Percentiles rank a stretch among this genome's conserved stretches.
phyloP scores from a whole-genome alignment of 2,888 invertebrate genomes.

The Griposia aprilina region DNA sequence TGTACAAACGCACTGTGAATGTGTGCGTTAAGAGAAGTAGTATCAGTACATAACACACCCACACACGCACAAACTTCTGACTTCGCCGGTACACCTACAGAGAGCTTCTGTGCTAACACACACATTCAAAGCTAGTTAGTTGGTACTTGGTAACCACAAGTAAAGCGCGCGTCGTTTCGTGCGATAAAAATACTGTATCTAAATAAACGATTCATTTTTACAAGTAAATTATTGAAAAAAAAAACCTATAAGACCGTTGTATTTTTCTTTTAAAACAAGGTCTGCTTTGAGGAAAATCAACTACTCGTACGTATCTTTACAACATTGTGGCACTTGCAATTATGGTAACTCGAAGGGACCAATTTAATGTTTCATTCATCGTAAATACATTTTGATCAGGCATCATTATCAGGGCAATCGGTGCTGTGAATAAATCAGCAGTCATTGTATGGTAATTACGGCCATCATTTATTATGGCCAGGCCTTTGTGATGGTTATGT shows the following conservation, averaged over 20 bases:
- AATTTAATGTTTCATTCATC: conserved; percentile 17
- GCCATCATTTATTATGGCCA: conserved; percentile 14
- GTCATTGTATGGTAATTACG: conserved; percentile 30
- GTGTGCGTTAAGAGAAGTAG: too few relatives aligned
- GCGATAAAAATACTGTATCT: background rate
- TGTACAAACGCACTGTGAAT: too few relatives aligned
- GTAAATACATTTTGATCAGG: conserved; percentile 35
- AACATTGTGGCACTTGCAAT: background rate
- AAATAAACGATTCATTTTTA: background rate
- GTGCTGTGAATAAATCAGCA: conserved; percentile 29
- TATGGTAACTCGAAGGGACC: background rate
- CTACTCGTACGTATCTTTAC: background rate
- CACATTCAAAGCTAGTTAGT: too few relatives aligned
- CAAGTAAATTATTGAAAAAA: background rate
- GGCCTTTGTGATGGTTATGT: conserved; percentile 16
- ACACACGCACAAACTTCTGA: too few relatives aligned
- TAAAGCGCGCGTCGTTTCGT: too few relatives aligned
- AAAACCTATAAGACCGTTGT: background rate
- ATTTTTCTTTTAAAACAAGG: background rate
- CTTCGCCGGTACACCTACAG: too few relatives aligned
- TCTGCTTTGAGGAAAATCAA: background rate
- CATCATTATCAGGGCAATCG: conserved; percentile 35
- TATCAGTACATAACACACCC: too few relatives aligned
- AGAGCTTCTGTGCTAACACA: too few relatives aligned
- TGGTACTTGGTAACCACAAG: too few relatives aligned